Evolutionary conservation across 1,140 invertebrate species (phyloP).

Genomic region (Venustaconcha ellipsiformis): DNA sequence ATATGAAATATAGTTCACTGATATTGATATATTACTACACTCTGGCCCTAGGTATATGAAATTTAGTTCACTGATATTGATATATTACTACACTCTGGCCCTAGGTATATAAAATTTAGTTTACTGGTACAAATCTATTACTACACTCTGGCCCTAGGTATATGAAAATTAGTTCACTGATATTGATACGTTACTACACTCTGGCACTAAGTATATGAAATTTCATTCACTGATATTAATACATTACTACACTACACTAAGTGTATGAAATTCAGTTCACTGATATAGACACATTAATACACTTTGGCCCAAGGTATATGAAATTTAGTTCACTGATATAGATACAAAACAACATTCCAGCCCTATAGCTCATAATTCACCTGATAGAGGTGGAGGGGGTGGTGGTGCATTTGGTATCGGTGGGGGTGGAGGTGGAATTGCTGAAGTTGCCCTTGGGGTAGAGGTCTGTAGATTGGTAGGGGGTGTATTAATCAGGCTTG

Average conservation of each 20-base stretch:
- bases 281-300: background rate
- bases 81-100: background rate
- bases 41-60: background rate
- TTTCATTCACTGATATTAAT: background rate
- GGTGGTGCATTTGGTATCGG: conserved; percentile 71
- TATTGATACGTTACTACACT: too few relatives aligned
- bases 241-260: background rate
- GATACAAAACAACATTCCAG: background rate
- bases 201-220: background rate
- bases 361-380: conserved; percentile 10
- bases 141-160: background rate
- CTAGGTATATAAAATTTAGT: too few relatives aligned
- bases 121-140: background rate
- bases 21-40: background rate
- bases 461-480: conserved; percentile 63
- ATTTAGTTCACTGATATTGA: too few relatives aligned
- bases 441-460: conserved; percentile 52
- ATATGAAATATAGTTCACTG: background rate
- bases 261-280: background rate
- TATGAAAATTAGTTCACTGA: too few relatives aligned
- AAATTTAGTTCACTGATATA: background rate
- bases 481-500: conserved; percentile 17
- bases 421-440: conserved; percentile 60
- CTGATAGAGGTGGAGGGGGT: conserved; percentile 53
- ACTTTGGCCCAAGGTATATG: background rate